Evolutionary conservation across 1,140 invertebrate genomes (phyloP), one percentile per base, ranked within the genome.

Genomic region (Drosophila littoralis): DNA sequence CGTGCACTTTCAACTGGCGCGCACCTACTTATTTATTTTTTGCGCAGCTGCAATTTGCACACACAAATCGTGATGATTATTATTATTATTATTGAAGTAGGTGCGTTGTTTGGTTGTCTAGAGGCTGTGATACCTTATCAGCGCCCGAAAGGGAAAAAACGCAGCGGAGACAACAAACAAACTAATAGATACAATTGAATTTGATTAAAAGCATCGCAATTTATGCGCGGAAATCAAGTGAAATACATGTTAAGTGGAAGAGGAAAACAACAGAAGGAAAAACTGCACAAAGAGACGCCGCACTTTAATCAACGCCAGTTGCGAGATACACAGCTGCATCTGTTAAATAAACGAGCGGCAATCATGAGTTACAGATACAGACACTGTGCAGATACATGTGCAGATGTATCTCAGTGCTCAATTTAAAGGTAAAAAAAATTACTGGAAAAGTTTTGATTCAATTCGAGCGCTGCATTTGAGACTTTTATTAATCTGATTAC

Each of bases 11-110:
- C 43, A 22, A 13, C 45, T 48, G 3, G 17, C 9, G 12, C 13
- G 12, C 12, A n/a, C 12, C 40, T n/a, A 42, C 13, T 52, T 13
- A 10, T 15, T 58, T 32, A 33, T 15, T 51, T 77, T 79, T 79
- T 79, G 79, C 74, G 79, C 79, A 69, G 54, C 69, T 55, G 33
- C 63, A 81, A 81, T 77, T 70, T 75, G 60, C 74, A 77, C 85
- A 67, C 48, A 75, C 73, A 74, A 85, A 70, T 81, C 78, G 76
- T 83, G 64, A 84, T 68, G 36, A 46, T 57, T 46, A n/a, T 66
- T 38, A 57, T 64, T 52, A 32, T 40, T 48, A 13, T 51, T 63
- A n/a, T 66, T 46, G 36, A 9, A n/a, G 38, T 33, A 38, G 17
- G 17, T 57, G 17, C 36, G 38, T 32, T 58, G 38, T 51, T 51